phyloP scores from a whole-genome alignment of 2,888 invertebrate genomes.

The Elegia similella region DNA sequence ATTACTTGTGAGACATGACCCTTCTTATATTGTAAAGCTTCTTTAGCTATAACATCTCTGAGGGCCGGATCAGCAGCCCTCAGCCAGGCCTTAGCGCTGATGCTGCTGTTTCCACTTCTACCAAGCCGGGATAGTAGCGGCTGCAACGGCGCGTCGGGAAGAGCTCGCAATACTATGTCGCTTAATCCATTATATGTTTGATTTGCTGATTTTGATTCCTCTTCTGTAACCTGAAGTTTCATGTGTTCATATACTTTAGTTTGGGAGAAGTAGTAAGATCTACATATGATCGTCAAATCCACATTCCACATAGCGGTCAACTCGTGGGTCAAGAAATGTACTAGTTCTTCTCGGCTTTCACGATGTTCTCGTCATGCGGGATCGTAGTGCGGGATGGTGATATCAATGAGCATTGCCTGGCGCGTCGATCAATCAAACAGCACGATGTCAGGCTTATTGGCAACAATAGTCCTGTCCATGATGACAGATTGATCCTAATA shows the following conservation, averaged over 20 bases:
- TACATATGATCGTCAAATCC: too few relatives aligned
- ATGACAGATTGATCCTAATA: too few relatives aligned
- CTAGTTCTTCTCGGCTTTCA: too few relatives aligned
- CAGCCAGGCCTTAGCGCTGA: conserved; percentile 87
- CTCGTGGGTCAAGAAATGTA: too few relatives aligned
- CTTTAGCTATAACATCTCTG: conserved; percentile 91
- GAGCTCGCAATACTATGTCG: conserved; percentile 89
- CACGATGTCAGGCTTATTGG: too few relatives aligned
- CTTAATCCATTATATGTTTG: conserved; percentile 87
- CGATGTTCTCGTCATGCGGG: too few relatives aligned
- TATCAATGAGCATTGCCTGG: too few relatives aligned
- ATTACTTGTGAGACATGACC: conserved; percentile 77
- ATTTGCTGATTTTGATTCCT: conserved; percentile 86
- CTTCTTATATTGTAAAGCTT: conserved; percentile 90
- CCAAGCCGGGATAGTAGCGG: conserved; percentile 88
- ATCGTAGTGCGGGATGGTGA: too few relatives aligned
- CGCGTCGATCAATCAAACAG: too few relatives aligned
- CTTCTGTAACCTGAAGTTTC: conserved; percentile 83
- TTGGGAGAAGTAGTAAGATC: too few relatives aligned
- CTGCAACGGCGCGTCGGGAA: conserved; percentile 89
- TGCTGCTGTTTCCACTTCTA: conserved; percentile 68
- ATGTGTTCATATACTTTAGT: background rate
- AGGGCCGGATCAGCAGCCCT: conserved; percentile 88
- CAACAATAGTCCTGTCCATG: too few relatives aligned
- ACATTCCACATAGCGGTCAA: too few relatives aligned